phyloP scores from a whole-genome alignment of 2,113 vertebrate genomes.

The Oplegnathus fasciatus region DNA sequence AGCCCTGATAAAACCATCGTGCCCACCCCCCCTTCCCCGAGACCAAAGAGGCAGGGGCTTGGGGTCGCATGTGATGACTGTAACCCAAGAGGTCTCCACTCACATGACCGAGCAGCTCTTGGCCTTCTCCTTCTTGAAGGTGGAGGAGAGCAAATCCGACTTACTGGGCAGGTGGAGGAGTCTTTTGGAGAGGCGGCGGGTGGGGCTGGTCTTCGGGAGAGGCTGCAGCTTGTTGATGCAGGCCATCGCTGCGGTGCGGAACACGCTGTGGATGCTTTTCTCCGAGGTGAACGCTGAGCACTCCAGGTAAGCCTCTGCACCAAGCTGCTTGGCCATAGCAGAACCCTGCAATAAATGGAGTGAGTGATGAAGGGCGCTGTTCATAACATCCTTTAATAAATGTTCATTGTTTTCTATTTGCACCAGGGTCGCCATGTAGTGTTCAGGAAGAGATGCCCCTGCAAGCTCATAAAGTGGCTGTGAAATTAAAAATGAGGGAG shows the following conservation, averaged over 20 bases:
- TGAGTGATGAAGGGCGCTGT: not conserved
- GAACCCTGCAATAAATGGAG: constrained; percentile 85
- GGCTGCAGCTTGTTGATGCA: constrained; percentile 90
- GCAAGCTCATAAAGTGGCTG: not conserved
- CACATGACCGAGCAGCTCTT: constrained; percentile 98
- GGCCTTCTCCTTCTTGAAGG: constrained; percentile 96
- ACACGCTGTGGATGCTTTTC: constrained; percentile 96
- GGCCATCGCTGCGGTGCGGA: constrained; percentile 90
- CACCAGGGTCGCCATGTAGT: not conserved
- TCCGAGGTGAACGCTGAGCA: constrained; percentile 96
- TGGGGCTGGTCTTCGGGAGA: constrained; percentile 86
- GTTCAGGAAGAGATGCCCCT: not conserved
- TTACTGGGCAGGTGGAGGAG: constrained; percentile 95
- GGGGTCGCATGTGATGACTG: constrained; percentile 64
- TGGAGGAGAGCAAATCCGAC: constrained; percentile 92
- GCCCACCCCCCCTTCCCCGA: constrained; percentile 82
- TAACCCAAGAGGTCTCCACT: constrained; percentile 76
- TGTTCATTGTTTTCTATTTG: not conserved
- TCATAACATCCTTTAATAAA: constrained; percentile 10
- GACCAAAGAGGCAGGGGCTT: constrained; percentile 78
- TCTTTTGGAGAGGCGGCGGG: constrained; percentile 92
- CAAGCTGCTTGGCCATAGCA: constrained; percentile 92
- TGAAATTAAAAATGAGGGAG: not conserved
- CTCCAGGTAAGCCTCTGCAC: constrained; percentile 93
- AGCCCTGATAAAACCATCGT: constrained; percentile 82